Base-by-base conservation (phyloP, 2,113 vertebrate genomes). In the Alethe diademata region DNA sequence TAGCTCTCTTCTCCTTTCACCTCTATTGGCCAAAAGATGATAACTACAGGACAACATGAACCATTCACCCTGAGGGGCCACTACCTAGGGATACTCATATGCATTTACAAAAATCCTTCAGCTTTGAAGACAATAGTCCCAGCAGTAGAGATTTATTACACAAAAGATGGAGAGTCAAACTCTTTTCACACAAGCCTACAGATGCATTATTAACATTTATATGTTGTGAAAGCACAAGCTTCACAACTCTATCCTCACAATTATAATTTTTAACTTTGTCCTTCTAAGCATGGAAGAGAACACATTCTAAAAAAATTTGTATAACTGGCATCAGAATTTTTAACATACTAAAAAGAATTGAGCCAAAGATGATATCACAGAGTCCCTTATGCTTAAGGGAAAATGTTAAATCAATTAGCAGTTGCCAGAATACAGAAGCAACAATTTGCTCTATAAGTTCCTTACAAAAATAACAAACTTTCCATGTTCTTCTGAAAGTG, bases 401-500 rank as follows among this genome's bases (percentile, higher is more conserved):
- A 97, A 96, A 96, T 93, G 96, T 95, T 96, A 97, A 93, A 96
- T 97, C 94, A 97, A 95, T 96, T 96, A 97, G 91, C 80, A 91
- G 67, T 91, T 92, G 57, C 84, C 82, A 86, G 84, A 95, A 92
- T 91, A 95, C 92, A 92, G 86, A 88, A 84, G 54, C 19, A 88
- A 69, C 53, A 78, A 92, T 87, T 81, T 87, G 28, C 81, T 75
- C 53, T 82, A 7, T 10, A 95, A 93, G 57, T 95, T 95, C 31
- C 80, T 71, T 69, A 75, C 86, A 92, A 94, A 95, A 88, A 67
- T 14, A 69, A 33, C 36, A 78, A 91, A 92, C 40, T 85, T 83
- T 16, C 58, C 48, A 72, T 43, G 57, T 89, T 89, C 78, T 85
- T 92, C 71, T 80, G 48, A 50, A 95, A 95, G 53, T 66, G 33